These are phyloP conservation scores for Scrobipalpa atriplicella DNA, from an alignment of 2,888 invertebrate genomes.

Conservation along the genomic window DNA sequence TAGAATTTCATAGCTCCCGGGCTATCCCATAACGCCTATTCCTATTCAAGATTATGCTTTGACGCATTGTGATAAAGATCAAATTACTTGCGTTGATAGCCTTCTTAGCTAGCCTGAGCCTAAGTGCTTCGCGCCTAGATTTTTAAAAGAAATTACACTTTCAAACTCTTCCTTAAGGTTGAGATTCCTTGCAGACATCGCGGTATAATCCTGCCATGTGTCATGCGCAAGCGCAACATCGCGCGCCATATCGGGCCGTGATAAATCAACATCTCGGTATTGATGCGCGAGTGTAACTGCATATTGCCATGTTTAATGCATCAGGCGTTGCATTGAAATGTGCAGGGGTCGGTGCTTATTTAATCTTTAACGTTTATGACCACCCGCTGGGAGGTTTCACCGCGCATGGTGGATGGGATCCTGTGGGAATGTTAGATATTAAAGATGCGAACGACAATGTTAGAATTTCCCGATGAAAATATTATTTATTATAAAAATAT, in stretches of 20 bases:
- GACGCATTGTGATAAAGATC: neutral
- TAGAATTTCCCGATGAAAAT: no score
- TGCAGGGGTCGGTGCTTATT: slow-evolving; percentile 18
- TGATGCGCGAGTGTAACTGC: slow-evolving; percentile 30
- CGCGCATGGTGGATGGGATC: neutral
- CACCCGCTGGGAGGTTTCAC: slow-evolving; percentile 12
- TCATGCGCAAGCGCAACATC: slow-evolving; percentile 33
- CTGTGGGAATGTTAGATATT: slow-evolving; percentile 1
- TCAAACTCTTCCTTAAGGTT: neutral
- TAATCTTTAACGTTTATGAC: slow-evolving; percentile 16
- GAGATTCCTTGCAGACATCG: neutral
- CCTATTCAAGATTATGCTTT: slow-evolving; percentile 1
- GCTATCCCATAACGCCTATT: neutral
- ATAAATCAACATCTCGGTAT: slow-evolving; percentile 36
- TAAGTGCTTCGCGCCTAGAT: neutral
- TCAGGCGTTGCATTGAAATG: slow-evolving; percentile 22
- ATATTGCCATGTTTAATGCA: slow-evolving; percentile 33
- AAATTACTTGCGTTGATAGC: slow-evolving; percentile 1
- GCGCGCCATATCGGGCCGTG: slow-evolving; percentile 38
- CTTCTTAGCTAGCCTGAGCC: neutral
- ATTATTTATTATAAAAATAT: no score
- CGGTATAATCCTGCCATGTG: slow-evolving; percentile 19
- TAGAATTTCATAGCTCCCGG: slow-evolving; percentile 21
- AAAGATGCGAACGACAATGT: neutral
- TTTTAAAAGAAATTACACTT: neutral